Base-by-base conservation (phyloP, 1,140 invertebrate genomes). In the Zaprionus ghesquierei region DNA sequence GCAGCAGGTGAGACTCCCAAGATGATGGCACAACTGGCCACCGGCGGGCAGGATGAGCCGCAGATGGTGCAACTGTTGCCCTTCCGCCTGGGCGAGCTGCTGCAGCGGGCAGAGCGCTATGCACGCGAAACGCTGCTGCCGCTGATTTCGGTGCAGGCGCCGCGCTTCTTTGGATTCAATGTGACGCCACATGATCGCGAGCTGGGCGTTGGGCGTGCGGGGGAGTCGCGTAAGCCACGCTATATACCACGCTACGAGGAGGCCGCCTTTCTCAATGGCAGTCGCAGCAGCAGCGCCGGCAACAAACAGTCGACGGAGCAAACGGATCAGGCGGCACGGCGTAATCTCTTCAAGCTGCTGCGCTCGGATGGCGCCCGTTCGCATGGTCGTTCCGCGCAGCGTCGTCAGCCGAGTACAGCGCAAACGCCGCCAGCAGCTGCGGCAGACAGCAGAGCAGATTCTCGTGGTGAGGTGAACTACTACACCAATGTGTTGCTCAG, bases 61-160 rank as follows among this genome's bases (percentile, higher is more conserved):
- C 95, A 94, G 64, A 96, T 95, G 0, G 95, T 97, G 6, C 96
- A 97, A 81, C 94, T 96, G 76, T 92, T 97, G 22, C 96, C 96
- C 0, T 95, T 96, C 62, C 93, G 95, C 27, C 85, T 97, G 13
- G 95, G 95, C 0, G 94, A 95, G 5, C 95, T 97, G 85, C 93
- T 97, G 25, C 95, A 96, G 18, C 95, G 96, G 79, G 96, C 96
- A 0, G 96, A 97, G 90, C 93, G 94, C 23, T 97, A 97, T 81
- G 96, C 96, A 0, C 93, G 95, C 51, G 94, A 96, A 79, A 96
- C 95, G 0, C 92, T 96, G 9, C 84, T 96, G 51, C 95, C 95
- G 0, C 79, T 96, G 5, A 95, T 96, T 3, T 96, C 95, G 1
- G 95, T 95, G 38, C 95, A 96, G 82, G 96, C 95, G 2, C 95